Evolutionary conservation across 2,888 invertebrate genomes (phyloP), one percentile per base, ranked within the genome.

Genomic region (Oithona nana): DNA sequence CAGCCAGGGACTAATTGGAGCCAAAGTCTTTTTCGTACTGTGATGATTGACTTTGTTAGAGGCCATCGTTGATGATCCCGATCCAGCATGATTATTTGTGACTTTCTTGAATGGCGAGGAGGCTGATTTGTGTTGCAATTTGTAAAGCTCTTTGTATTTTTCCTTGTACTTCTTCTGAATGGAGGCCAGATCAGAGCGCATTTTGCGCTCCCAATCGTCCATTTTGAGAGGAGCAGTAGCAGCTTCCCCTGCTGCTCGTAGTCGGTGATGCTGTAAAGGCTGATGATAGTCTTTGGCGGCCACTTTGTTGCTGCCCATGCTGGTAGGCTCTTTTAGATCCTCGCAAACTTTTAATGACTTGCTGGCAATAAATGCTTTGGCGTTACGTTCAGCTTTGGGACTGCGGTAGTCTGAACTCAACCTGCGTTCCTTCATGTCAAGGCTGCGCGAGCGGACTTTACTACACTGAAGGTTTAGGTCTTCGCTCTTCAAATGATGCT

Each of bases 111-210:
- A 8, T 51, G 54, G 16, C 2, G 54, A 24, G 20, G 54, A 24
- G 20, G 54, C 24, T 3, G 54, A 11, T 22, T 54, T 54, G 26
- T 3, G 54, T 26, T 54, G 54, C 26, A 54, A 22, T 49, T 49
- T 49, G 50, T 20, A 54, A 20, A 54, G 26, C 30, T 57, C 20
- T 29, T 57, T 57, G 31, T 57, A 31, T n/a, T 30, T 59, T 20
- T 48, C 30, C 49, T 39, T 31, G 49, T 59, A 59, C 20, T 48
- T n/a, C 26, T 48, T 59, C 59, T 59, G 59, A 4, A 59, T 59
- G 22, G 3, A 13, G 2, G 59, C 59, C 59, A 59, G n/a, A 24
- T 48, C 26, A 3, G 3, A 11, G 6, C 59, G 39, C 59, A 59
- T 59, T 2, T 20, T 26, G 16, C 20, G 13, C 39, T 59, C 59